These are phyloP conservation scores for Chaenogobius annularis DNA, from an alignment of 2,113 vertebrate genomes.

Conservation along the genomic window DNA sequence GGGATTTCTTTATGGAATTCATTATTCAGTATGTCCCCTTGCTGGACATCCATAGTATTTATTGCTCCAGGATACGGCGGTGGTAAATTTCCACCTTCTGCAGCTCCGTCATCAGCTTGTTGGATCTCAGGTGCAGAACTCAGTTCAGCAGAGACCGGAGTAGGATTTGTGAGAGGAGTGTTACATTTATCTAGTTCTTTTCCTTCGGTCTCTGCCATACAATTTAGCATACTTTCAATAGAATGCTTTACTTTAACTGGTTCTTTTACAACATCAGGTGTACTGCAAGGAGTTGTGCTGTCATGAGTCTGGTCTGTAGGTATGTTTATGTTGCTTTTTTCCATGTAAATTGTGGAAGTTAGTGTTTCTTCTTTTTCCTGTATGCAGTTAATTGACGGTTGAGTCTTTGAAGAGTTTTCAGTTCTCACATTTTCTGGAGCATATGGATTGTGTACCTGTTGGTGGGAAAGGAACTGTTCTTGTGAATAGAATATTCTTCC, in stretches of 20 bases:
- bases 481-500: constrained; percentile 93
- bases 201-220: constrained; percentile 28
- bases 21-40: constrained; percentile 28
- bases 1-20: constrained; percentile 44
- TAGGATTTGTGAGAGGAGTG: constrained; percentile 61
- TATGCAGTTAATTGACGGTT: constrained; percentile 27
- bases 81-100: constrained; percentile 26
- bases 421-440: constrained; percentile 37
- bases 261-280: constrained; percentile 41
- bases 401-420: constrained; percentile 36
- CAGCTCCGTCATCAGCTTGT: constrained; percentile 4
- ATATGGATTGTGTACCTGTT: constrained; percentile 80
- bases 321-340: constrained; percentile 36
- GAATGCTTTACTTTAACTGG: constrained; percentile 70
- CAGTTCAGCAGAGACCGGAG: constrained; percentile 32
- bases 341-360: constrained; percentile 29
- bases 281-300: constrained; percentile 38
- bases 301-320: constrained; percentile 37
- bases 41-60: constrained; percentile 35
- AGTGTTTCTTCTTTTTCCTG: constrained; percentile 16
- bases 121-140: constrained; percentile 24
- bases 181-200: constrained; percentile 64
- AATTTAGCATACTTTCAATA: constrained; percentile 69
- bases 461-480: constrained; percentile 86
- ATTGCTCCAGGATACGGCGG: constrained; percentile 28